Evolutionary conservation across 1,140 invertebrate genomes (phyloP), one percentile per base, ranked within the genome.

Genomic region (Carcinoscorpius rotundicauda): DNA sequence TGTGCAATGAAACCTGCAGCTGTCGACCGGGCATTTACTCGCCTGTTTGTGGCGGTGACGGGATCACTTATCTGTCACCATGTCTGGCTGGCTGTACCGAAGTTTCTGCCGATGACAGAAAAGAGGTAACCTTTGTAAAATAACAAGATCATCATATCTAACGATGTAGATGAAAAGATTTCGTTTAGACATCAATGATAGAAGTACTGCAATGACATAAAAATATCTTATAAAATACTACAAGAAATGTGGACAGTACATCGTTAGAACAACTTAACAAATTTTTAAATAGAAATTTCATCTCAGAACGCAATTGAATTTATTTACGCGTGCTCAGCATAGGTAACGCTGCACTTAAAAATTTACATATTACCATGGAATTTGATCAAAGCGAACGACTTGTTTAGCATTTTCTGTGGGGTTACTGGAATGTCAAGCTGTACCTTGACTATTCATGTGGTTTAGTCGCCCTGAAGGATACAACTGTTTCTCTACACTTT

Each of bases 31-130:
- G 83, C 64, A 85, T 87, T 71, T 93, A 91, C 74, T 85, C 84
- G 66, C 89, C 90, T 5, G 85, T 93, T 61, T 95, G 91, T 73
- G 87, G 88, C 58, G 76, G 77, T 49, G 87, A 91, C 74, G 84
- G 84, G 0, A 83, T 78, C 73, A 93, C 89, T 6, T 94, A 93
- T 75, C 85, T 90, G 73, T 92, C 89, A 53, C 86, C 91, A n/a
- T 95, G 91, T 76, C 87, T 93, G 72, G 91, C 91, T 52, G 91
- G 91, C 50, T 95, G 92, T 74, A 69, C 65, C 77, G 78, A 58
- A 85, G 66, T 67, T 8, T 29, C 5, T 53, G 63, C 49, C 58
- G 59, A 61, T 6, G 66, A 60, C 4, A 60, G 64, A 6, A 61
- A 64, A 61, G 66, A 64, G 58, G 64, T 62, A 61, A n/a, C 4